Evolutionary conservation across 2,888 invertebrate species (phyloP).

Genomic region (Embidobia sp.): DNA sequence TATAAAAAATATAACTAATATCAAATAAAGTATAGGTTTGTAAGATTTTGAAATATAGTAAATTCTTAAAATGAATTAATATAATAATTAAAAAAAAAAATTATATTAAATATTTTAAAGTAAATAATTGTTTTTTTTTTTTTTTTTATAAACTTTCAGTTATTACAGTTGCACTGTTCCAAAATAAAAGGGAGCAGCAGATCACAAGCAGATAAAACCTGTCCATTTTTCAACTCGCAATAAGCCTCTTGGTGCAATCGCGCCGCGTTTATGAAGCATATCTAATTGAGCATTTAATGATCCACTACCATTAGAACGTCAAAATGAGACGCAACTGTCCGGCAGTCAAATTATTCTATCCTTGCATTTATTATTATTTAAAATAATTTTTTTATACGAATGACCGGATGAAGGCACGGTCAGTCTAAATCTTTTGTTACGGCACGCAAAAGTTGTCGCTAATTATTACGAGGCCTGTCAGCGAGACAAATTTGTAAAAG

Average conservation of each 20-base stretch:
- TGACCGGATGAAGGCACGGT: conserved; percentile 48
- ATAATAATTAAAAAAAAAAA: too few relatives aligned
- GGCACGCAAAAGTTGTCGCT: conserved; percentile 22
- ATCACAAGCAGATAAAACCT: conserved; percentile 27
- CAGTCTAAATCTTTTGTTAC: conserved; percentile 8
- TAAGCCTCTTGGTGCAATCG: neutral
- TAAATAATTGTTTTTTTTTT: too few relatives aligned
- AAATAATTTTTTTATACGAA: conserved; percentile 34
- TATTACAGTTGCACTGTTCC: conserved; percentile 37
- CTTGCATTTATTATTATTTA: conserved; percentile 15
- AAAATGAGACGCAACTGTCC: conserved; percentile 24
- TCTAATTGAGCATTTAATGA: conserved; percentile 6
- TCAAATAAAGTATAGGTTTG: too few relatives aligned
- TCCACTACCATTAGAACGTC: conserved; percentile 42
- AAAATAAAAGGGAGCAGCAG: conserved; percentile 23
- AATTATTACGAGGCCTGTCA: conserved; percentile 20
- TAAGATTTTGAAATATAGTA: too few relatives aligned
- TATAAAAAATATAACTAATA: too few relatives aligned
- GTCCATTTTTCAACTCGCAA: conserved; percentile 37
- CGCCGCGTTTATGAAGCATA: conserved; percentile 30
- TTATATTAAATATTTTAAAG: too few relatives aligned
- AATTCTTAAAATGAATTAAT: too few relatives aligned
- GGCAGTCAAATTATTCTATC: conserved; percentile 28
- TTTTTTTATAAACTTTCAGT: too few relatives aligned
- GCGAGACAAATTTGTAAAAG: conserved; percentile 3